Base-by-base conservation (phyloP, 2,888 invertebrate species). In the Synergus japonicus region DNA sequence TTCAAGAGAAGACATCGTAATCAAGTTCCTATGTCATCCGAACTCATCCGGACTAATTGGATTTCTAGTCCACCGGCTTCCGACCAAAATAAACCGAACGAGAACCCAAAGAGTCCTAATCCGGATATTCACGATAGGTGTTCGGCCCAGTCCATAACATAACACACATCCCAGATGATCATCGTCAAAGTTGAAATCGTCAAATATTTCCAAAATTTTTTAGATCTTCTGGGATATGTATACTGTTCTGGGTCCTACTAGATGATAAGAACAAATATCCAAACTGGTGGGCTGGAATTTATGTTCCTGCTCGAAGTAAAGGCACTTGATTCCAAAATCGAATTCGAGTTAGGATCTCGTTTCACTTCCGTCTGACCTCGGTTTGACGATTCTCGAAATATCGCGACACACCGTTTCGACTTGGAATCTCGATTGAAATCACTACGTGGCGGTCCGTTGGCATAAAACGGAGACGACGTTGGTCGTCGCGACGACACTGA, bases 401-500 rank as follows among this genome's bases (percentile, higher is more conserved):
- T 76, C 49, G 67, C 80, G 80, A 69, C 80, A 78, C 65, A 58
- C 15, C 13, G 60, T 79, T 54, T 78, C 77, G 76, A 65, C 22
- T 49, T 64, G 8, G 49, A 77, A 60, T 79, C 58, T 81, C 76
- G 78, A 76, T 49, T 73, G 12, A 8, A 46, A 67, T 67, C 37
- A 73, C 73, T 37, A 54, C 15, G 79, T 81, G 77, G 84, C 85
- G 82, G 83, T 79, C 83, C 85, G 83, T 79, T 79, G 78, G 73
- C 80, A 44, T 66, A 82, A 81, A 76, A 83, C 86, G 86, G 81
- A 85, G 85, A 86, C 87, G 88, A 90, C 90, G 89, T 89, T 88
- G 90, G 86, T 90, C 91, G 91, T 91, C 91, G 91, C 91, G 89
- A 91, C 91, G 91, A 91, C 90, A 92, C 91, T 91, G 92, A 90